phyloP scores from a whole-genome alignment of 1,140 invertebrate genomes.

The Vollenhovia emeryi region DNA sequence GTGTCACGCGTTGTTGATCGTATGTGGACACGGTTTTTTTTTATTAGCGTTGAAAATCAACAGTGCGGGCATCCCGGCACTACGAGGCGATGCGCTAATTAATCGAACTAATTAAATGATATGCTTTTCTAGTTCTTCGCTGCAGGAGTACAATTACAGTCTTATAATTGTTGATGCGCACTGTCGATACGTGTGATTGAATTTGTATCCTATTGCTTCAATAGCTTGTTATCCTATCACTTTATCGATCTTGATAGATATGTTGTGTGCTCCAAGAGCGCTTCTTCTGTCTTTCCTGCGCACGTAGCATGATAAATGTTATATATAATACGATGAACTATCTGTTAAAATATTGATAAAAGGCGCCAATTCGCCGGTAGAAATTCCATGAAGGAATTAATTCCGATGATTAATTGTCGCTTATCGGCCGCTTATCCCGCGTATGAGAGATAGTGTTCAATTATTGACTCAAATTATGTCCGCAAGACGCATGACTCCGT shows the following conservation, averaged over 20 bases:
- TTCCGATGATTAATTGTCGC: background rate
- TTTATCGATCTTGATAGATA: conserved; percentile 26
- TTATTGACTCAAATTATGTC: conserved; percentile 22
- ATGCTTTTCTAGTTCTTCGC: background rate
- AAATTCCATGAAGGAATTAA: background rate
- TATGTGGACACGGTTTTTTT: background rate
- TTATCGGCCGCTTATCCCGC: background rate
- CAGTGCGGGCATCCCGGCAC: background rate
- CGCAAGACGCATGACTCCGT: conserved; percentile 19
- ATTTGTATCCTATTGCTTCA: conserved; percentile 35
- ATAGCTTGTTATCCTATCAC: conserved; percentile 34
- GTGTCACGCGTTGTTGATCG: background rate
- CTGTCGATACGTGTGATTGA: background rate
- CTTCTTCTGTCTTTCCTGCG: background rate
- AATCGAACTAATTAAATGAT: background rate
- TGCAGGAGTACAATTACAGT: background rate
- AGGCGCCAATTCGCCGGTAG: background rate
- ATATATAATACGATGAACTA: background rate
- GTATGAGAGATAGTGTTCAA: background rate
- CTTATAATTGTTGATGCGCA: background rate
- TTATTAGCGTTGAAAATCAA: background rate
- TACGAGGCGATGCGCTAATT: background rate
- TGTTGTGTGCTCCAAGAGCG: background rate
- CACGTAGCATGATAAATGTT: conserved; percentile 14
- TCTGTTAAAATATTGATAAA: conserved; percentile 3